Evolutionary conservation across 1,140 invertebrate species (phyloP), one percentile per base, ranked within the genome.

Genomic region (Meloidogyne chitwoodi): DNA sequence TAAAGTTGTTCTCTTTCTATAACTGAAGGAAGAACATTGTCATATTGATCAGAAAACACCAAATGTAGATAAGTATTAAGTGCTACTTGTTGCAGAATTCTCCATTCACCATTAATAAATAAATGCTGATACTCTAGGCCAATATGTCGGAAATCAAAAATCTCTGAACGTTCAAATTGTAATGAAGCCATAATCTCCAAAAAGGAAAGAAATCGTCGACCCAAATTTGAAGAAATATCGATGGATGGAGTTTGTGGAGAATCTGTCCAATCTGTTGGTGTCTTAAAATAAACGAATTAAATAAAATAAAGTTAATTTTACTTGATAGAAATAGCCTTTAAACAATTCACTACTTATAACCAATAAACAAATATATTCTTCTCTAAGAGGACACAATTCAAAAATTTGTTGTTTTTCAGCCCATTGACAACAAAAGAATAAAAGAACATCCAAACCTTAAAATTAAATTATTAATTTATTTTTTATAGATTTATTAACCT

Each of bases 381-480:
- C 64, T 34, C 22, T 48, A n/a, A 78, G 31, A 61, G 61, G 63
- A 69, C 65, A 65, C 2, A 24, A 38, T 68, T 67, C 75, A 65
- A 68, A 79, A 29, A 68, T 34, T 24, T 41, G n/a, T 27, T 61
- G 48, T 26, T 75, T 56, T 14, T 64, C 8, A 26, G 67, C 69
- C 78, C 78, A 79, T 27, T 64, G 12, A 16, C 29, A 31, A 26
- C 62, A 80, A 29, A 79, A 76, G 61, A 79, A 79, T 56, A 80
- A 38, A 8, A 79, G 24, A n/a, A 68, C 8, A 31, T 56, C 78
- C 27, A 79, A 44, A 48, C 77, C 78, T 80, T 56, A 69, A 62
- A 67, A 22, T 22, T 24, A 27, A 19, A 31, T 26, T 19, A 5
- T 27, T 11, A 24, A 0, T 26, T 29, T 6, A n/a, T n/a, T n/a